Percentiles rank a stretch among this genome's conserved stretches.
phyloP scores from a whole-genome alignment of 2,113 vertebrate species.

The Pampusana beccarii region DNA sequence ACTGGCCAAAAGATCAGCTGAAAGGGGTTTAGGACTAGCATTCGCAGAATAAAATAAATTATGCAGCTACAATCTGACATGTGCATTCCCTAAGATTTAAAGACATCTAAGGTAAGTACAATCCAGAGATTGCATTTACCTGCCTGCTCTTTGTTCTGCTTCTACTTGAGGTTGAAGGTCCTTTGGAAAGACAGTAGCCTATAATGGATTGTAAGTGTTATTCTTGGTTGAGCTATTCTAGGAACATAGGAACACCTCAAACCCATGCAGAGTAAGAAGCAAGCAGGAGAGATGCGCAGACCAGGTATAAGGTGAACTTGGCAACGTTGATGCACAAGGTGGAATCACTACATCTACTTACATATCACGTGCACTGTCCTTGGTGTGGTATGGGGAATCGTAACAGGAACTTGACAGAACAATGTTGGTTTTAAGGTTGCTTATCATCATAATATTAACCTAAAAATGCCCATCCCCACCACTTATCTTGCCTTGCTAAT shows the following conservation, averaged over 20 bases:
- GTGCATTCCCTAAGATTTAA: background rate
- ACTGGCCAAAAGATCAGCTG: background rate
- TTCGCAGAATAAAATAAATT: background rate
- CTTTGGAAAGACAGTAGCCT: background rate
- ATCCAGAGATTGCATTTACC: background rate
- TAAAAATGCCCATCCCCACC: background rate
- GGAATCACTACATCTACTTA: background rate
- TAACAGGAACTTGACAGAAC: background rate
- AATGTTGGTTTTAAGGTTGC: background rate
- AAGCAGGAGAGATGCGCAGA: background rate
- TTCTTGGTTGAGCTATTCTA: background rate
- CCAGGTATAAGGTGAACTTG: background rate
- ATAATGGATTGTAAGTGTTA: background rate
- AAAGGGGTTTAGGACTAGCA: rapidly evolving
- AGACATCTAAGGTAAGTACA: background rate
- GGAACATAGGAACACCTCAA: background rate
- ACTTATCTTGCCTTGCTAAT: background rate
- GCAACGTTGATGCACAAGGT: background rate
- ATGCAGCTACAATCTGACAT: background rate
- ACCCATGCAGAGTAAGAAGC: rapidly evolving
- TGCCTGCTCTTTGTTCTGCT: background rate
- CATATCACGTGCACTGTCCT: background rate
- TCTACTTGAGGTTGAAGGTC: background rate
- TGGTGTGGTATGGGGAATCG: too few relatives aligned
- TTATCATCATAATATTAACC: background rate